Conservation (phyloP, 2,888 invertebrate genomes). For the Xestia sexstrigata region DNA sequence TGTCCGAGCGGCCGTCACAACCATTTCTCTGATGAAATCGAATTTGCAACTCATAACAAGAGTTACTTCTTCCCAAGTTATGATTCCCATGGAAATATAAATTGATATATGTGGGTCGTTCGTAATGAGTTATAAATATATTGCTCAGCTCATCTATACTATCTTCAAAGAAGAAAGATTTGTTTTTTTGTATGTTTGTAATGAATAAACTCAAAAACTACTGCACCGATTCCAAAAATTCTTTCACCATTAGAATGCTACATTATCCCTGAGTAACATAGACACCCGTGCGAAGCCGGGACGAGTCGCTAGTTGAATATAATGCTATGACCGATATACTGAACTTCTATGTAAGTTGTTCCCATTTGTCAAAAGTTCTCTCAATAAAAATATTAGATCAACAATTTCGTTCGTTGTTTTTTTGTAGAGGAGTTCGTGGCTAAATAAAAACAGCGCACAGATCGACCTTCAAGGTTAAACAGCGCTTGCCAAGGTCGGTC, state of each 20-base stretch:
- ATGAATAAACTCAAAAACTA: too few relatives aligned
- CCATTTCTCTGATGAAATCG: conserved; percentile 35
- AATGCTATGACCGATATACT: conserved; percentile 2
- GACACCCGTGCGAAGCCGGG: too few relatives aligned
- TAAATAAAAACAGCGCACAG: neutral
- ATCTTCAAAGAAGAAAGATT: too few relatives aligned
- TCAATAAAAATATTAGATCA: neutral
- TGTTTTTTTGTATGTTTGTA: too few relatives aligned
- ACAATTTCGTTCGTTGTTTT: neutral
- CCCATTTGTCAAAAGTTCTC: conserved; percentile 9
- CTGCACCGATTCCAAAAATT: too few relatives aligned
- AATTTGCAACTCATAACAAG: conserved; percentile 44
- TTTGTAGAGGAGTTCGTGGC: neutral
- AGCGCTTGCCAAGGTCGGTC: neutral
- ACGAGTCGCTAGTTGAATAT: too few relatives aligned
- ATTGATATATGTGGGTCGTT: conserved; percentile 25
- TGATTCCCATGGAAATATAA: conserved; percentile 48
- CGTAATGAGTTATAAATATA: conserved; percentile 29
- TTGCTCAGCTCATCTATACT: too few relatives aligned
- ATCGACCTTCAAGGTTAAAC: neutral
- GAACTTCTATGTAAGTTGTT: conserved; percentile 8
- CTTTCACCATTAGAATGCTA: too few relatives aligned
- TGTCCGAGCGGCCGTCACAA: neutral
- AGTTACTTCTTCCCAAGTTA: conserved; percentile 37
- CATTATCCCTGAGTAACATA: too few relatives aligned